phyloP scores from a whole-genome alignment of 2,888 invertebrate species.

The Tyria jacobaeae region DNA sequence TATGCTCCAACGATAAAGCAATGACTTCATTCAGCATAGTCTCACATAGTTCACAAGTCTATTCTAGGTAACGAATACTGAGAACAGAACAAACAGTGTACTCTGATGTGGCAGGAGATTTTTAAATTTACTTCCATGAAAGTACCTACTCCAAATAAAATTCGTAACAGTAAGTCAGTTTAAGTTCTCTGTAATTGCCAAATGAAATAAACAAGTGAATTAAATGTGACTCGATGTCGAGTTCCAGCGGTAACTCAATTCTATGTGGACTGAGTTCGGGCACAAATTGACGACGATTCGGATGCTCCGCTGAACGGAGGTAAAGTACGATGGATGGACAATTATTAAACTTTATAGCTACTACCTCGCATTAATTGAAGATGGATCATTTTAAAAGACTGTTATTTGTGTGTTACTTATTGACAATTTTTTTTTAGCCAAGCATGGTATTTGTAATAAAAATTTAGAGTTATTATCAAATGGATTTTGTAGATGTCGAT shows the following conservation, averaged over 20 bases:
- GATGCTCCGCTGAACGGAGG: slow-evolving; percentile 30
- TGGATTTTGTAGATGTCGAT: too few relatives aligned
- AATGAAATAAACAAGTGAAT: slow-evolving; percentile 29
- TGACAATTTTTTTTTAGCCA: background rate
- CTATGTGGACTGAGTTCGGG: slow-evolving; percentile 49
- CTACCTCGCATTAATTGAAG: slow-evolving; percentile 40
- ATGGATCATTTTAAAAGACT: background rate
- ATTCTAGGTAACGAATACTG: too few relatives aligned
- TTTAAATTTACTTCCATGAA: background rate
- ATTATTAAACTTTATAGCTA: slow-evolving; percentile 38
- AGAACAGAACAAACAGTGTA: background rate
- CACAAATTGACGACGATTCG: slow-evolving; percentile 51
- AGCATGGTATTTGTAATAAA: too few relatives aligned
- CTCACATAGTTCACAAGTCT: too few relatives aligned
- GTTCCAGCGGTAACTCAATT: slow-evolving; percentile 38
- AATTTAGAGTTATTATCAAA: too few relatives aligned
- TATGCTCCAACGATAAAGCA: too few relatives aligned
- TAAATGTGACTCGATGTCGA: slow-evolving; percentile 40
- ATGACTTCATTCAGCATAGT: too few relatives aligned
- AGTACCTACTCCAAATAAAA: slow-evolving; percentile 9
- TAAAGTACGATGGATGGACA: slow-evolving; percentile 26
- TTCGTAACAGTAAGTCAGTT: slow-evolving; percentile 15
- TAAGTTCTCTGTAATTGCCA: slow-evolving; percentile 19
- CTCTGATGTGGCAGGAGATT: background rate
- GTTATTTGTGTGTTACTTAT: background rate